Evolutionary conservation across 2,888 invertebrate species (phyloP).

Genomic region (Heliconius charithonia): DNA sequence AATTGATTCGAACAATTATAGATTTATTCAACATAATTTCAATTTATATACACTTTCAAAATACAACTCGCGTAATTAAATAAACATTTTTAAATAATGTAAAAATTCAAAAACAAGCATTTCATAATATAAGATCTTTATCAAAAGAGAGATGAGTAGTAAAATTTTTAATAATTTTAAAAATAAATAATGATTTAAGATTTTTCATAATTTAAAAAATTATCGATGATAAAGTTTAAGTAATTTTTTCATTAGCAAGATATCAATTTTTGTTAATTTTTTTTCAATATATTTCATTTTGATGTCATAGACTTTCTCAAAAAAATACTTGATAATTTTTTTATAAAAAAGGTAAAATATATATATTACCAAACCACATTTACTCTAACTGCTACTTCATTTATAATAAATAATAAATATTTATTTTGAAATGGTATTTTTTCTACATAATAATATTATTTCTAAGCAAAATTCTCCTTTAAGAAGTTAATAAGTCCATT

Average conservation of each 20-base stretch:
- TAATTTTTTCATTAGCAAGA: too few relatives aligned
- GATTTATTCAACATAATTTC: slow-evolving; percentile 22
- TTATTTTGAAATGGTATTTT: too few relatives aligned
- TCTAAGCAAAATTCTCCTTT: slow-evolving; percentile 82
- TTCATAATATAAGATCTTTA: slow-evolving; percentile 11
- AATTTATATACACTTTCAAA: slow-evolving; percentile 27
- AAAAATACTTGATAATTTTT: too few relatives aligned
- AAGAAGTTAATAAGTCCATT: slow-evolving; percentile 99
- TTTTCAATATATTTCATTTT: too few relatives aligned
- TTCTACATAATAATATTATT: neutral
- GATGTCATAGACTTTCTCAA: too few relatives aligned
- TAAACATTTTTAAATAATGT: neutral
- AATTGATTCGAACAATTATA: neutral
- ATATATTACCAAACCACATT: too few relatives aligned
- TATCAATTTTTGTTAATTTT: too few relatives aligned
- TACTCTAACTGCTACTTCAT: neutral
- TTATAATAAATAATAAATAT: too few relatives aligned
- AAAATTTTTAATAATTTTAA: neutral
- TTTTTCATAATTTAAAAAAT: neutral
- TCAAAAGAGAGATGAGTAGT: slow-evolving; percentile 17
- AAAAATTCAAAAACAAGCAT: neutral
- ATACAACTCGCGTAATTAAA: slow-evolving; percentile 27
- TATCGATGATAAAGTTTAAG: too few relatives aligned
- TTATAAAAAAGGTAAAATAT: too few relatives aligned
- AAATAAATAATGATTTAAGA: neutral